Percentiles rank a stretch among this genome's conserved stretches.
phyloP scores from a whole-genome alignment of 2,888 invertebrate genomes.

The Lomographa bimaculata region DNA sequence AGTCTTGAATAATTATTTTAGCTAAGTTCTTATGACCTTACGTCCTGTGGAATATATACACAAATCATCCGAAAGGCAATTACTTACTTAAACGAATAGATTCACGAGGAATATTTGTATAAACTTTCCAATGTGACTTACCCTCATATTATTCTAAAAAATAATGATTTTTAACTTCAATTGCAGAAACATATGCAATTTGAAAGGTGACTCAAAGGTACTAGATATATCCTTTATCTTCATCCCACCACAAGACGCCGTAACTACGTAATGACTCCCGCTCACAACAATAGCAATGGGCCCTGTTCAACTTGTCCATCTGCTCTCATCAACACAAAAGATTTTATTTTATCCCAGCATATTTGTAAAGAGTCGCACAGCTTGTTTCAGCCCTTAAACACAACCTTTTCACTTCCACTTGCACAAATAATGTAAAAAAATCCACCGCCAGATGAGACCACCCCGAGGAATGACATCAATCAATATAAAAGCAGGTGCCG shows the following conservation, averaged over 20 bases:
- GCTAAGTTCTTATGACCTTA: too few relatives aligned
- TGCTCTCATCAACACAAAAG: neutral
- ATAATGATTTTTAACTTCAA: too few relatives aligned
- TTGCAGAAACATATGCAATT: too few relatives aligned
- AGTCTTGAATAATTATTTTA: too few relatives aligned
- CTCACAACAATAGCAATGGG: conserved; percentile 14
- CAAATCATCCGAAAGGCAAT: too few relatives aligned
- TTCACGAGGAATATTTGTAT: too few relatives aligned
- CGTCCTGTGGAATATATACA: too few relatives aligned
- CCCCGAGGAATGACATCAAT: conserved; percentile 63
- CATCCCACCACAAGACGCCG: conserved; percentile 5
- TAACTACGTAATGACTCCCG: conserved; percentile 22
- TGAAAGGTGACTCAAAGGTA: too few relatives aligned
- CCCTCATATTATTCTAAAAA: too few relatives aligned
- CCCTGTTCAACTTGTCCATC: neutral
- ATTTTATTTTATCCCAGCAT: too few relatives aligned
- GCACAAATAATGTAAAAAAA: conserved; percentile 52
- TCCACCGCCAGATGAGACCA: conserved; percentile 48
- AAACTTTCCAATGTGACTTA: too few relatives aligned
- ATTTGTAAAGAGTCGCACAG: conserved; percentile 21
- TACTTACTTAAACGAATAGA: too few relatives aligned
- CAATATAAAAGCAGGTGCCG: conserved; percentile 57
- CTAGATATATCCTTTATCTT: conserved; percentile 1
- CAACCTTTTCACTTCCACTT: conserved; percentile 37
- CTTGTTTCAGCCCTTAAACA: conserved; percentile 32